Evolutionary conservation across 1,140 invertebrate species (phyloP).

Genomic region (Zaprionus taronus): DNA sequence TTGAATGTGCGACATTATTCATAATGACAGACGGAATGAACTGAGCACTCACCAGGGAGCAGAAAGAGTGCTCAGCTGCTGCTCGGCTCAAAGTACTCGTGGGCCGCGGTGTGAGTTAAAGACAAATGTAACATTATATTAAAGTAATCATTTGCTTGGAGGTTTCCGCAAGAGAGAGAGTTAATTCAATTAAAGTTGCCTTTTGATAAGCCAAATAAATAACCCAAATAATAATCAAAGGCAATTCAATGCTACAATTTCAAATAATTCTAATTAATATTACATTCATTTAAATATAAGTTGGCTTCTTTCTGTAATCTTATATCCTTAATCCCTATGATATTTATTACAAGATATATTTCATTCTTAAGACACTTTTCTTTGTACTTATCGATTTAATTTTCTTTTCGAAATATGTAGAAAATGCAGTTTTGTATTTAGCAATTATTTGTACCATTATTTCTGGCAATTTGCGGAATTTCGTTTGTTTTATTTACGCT

Average conservation of each 20-base stretch:
- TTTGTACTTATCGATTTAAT: not conserved
- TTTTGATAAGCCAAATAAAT: not conserved
- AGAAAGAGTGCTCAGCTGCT: not conserved
- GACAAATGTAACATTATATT: not conserved
- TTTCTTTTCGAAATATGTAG: not conserved
- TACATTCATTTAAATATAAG: too few species aligned
- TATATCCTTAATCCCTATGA: too few species aligned
- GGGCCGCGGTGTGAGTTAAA: not conserved
- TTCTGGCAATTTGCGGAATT: not conserved
- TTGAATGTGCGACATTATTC: slow-evolving; percentile 37
- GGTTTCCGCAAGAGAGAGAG: not conserved
- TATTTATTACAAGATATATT: not conserved
- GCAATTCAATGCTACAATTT: too few species aligned
- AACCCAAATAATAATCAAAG: not conserved
- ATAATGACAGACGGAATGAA: slow-evolving; percentile 15
- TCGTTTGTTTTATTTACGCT: not conserved
- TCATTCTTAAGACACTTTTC: not conserved
- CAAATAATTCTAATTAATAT: too few species aligned
- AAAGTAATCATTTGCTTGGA: not conserved
- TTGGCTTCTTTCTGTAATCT: too few species aligned
- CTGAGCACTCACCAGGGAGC: slow-evolving; percentile 1
- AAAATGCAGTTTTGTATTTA: not conserved
- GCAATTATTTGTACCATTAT: slow-evolving; percentile 12
- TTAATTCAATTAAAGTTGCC: slow-evolving; percentile 5
- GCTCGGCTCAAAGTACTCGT: not conserved